Evolutionary conservation across 2,797 vertebrate genomes (phyloP).

Genomic region (Sardinella longiceps): DNA sequence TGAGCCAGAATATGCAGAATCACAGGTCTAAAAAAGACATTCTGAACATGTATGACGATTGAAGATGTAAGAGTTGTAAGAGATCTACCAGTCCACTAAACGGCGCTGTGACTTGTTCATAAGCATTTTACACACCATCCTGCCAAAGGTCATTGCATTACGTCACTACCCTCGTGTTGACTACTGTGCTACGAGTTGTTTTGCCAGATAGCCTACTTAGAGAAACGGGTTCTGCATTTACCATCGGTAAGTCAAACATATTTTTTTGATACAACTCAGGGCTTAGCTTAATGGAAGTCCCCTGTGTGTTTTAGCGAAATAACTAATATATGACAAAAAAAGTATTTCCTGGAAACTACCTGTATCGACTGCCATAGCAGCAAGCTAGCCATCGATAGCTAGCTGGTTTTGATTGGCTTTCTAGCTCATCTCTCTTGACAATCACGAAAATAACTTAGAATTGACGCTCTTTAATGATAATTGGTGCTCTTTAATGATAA

Average conservation of each 20-base stretch:
- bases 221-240: no score
- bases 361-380: no score
- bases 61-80: no score
- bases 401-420: not conserved
- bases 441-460: not conserved
- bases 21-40: no score
- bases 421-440: not conserved
- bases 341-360: not conserved
- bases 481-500: not conserved
- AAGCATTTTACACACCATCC: not conserved
- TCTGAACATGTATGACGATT: no score
- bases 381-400: not conserved
- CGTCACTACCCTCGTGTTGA: slow-evolving; percentile 19
- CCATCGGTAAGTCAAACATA: not conserved
- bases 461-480: not conserved
- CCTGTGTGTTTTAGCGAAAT: no score
- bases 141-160: not conserved
- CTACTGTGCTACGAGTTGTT: no score
- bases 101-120: not conserved
- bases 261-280: not conserved
- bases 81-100: not conserved
- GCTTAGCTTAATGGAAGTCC: not conserved
- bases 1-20: no score
- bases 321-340: no score
- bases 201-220: no score